phyloP scores from a whole-genome alignment of 2,888 invertebrate species.

The Cataglyphis altisquamis region DNA sequence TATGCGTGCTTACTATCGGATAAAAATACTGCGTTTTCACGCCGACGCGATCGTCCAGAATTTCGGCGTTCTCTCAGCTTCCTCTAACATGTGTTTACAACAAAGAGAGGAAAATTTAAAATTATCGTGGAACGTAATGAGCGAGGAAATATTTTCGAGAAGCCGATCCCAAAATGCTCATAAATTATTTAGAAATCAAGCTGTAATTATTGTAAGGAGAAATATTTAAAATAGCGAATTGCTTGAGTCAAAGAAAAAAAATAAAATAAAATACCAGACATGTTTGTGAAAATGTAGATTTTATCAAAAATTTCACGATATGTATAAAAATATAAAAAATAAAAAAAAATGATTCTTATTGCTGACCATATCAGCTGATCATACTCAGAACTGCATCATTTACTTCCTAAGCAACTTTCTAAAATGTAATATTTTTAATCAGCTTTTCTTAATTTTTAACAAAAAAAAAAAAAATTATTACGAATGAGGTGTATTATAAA shows the following conservation, averaged over 20 bases:
- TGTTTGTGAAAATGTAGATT: neutral
- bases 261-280: no score
- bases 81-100: conserved; percentile 13
- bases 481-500: neutral
- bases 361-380: neutral
- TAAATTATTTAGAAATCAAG: neutral
- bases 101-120: neutral
- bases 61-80: conserved; percentile 11
- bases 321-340: neutral
- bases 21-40: conserved; percentile 48
- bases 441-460: neutral
- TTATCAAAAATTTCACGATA: neutral
- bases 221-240: neutral
- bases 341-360: neutral
- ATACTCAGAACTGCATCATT: neutral
- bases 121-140: neutral
- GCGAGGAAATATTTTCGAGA: neutral
- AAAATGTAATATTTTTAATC: neutral
- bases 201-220: neutral
- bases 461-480: neutral
- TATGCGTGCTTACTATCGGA: conserved; percentile 25
- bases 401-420: neutral
- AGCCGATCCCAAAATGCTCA: neutral
- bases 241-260: neutral
- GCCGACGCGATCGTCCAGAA: conserved; percentile 15